Conservation (phyloP, 2,797 vertebrate species). For the Acanthurus leucopareius region DNA sequence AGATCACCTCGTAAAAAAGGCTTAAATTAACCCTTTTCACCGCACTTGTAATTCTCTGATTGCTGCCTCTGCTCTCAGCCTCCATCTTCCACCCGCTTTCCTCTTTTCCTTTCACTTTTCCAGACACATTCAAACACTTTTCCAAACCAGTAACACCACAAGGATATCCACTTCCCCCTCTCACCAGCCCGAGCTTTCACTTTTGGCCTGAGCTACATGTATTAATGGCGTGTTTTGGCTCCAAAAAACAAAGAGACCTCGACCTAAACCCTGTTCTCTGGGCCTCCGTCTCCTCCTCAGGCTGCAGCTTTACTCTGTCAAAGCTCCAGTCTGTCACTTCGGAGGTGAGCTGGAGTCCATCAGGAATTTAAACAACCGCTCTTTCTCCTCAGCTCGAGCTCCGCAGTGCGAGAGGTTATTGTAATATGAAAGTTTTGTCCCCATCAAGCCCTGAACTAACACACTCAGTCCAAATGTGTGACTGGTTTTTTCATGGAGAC, state of each 20-base stretch:
- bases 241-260: not conserved
- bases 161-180: not conserved
- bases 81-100: not conserved
- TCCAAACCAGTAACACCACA: not conserved
- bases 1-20: conserved; percentile 10
- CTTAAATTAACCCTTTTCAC: conserved; percentile 12
- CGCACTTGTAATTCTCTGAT: not conserved
- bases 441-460: not conserved
- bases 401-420: not conserved
- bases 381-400: conserved; percentile 1
- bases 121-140: fast-evolving
- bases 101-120: not conserved
- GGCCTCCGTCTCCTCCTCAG: conserved; percentile 14
- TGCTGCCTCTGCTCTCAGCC: not conserved
- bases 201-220: conserved; percentile 1
- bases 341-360: not conserved
- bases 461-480: not conserved
- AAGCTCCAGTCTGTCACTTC: conserved; percentile 1
- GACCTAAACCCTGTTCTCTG: not conserved
- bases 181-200: not conserved
- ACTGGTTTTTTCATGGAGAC: not conserved
- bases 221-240: not conserved
- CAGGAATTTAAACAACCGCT: conserved; percentile 34
- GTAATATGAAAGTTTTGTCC: not conserved
- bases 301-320: conserved; percentile 29